Evolutionary conservation across 2,888 invertebrate genomes (phyloP).

Genomic region (Aspidiotus destructor): DNA sequence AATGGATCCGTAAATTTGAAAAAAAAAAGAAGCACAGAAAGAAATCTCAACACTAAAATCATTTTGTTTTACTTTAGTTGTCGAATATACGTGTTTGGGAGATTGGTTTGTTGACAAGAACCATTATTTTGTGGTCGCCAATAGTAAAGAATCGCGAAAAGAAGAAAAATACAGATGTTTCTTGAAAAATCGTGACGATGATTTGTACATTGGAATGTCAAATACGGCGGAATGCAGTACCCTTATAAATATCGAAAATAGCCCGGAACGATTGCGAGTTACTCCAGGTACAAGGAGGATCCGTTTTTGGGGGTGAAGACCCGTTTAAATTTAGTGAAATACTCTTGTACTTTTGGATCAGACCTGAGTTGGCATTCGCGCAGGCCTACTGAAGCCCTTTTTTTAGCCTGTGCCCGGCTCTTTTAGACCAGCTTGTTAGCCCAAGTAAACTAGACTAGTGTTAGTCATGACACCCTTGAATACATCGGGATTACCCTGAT

Average conservation of each 20-base stretch:
- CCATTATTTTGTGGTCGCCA: constrained; percentile 94
- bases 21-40: not conserved
- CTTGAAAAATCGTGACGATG: constrained; percentile 86
- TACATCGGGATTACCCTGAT: too few relatives aligned
- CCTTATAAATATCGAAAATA: constrained; percentile 84
- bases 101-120: constrained; percentile 95
- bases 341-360: too few relatives aligned
- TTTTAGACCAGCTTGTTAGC: too few relatives aligned
- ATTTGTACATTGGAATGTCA: constrained; percentile 81
- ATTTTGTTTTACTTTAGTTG: constrained; percentile 46
- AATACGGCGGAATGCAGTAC: constrained; percentile 90
- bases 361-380: too few relatives aligned
- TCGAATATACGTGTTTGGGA: constrained; percentile 85
- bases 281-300: constrained; percentile 56
- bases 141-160: constrained; percentile 88
- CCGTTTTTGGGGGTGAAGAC: too few relatives aligned
- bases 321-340: not conserved
- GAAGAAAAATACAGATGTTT: constrained; percentile 93
- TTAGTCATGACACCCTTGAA: too few relatives aligned
- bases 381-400: too few relatives aligned
- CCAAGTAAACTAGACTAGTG: too few relatives aligned
- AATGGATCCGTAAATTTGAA: not conserved
- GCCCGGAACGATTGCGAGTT: constrained; percentile 76
- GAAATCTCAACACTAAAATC: too few relatives aligned
- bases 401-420: too few relatives aligned